Base-by-base conservation (phyloP, 2,113 vertebrate genomes). In the Tragelaphus scriptus region DNA sequence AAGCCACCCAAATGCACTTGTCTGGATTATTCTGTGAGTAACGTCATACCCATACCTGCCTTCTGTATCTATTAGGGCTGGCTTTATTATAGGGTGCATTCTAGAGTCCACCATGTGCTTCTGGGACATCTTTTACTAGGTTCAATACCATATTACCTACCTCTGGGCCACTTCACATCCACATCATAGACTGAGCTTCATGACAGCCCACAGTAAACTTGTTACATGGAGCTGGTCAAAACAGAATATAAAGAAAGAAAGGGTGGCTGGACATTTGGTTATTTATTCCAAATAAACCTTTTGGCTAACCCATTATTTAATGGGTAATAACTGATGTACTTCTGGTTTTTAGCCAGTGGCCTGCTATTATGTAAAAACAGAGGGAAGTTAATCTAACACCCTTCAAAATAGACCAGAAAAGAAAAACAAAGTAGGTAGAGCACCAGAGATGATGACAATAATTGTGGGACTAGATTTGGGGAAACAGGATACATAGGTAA, bases 401-500 rank as follows among this genome's bases (percentile, higher is more conserved):
- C 16, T 91, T 93, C 61, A 68, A 94, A 96, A 96, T 6, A 94
- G 32, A 82, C 85, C 32, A 96, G n/a, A 89, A 89, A 93, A 63
- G 10, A 40, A 81, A 93, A 95, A 63, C 49, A 87, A 95, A 94
- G 10, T 59, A 93, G 26, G 15, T 87, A 91, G 19, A 84, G 2
- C 11, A 93, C 40, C 9, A 7, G 28, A 92, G 25, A 59, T 9
- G 1, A 88, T 61, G 19, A 93, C 23, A 90, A 49, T 95, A 32
- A 95, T 79, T 80, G 53, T 90, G 59, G 13, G 49, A 68, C 77
- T 79, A 61, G 36, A 55, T 95, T 91, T 87, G 12, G 47, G 77
- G 51, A 87, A 92, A 55, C 19, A 36, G 80, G 51, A 12, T 89
- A 17, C 49, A 32, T 30, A 91, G 51, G 14, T 82, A 75, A 96